A percentile compares a stretch with the other conserved stretches of the same genome.
phyloP scores from a whole-genome alignment of 2,113 vertebrate genomes.

The Cygnus buccinator region DNA sequence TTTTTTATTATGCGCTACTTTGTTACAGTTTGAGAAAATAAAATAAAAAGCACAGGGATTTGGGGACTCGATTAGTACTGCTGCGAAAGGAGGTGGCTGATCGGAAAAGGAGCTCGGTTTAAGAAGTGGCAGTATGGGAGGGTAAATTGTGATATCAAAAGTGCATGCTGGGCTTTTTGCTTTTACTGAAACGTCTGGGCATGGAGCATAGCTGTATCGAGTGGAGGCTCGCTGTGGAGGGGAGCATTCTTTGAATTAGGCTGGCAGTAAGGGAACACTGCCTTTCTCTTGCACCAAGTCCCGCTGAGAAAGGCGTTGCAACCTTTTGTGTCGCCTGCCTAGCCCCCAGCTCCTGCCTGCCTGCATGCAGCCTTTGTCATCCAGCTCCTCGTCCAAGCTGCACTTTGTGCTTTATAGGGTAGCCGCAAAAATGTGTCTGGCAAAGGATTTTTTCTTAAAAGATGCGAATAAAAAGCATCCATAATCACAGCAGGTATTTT shows the following conservation, averaged over 20 bases:
- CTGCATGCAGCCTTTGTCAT: fast-evolving
- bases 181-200: neutral
- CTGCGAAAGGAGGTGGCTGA: neutral
- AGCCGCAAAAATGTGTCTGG: fast-evolving
- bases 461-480: neutral
- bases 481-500: neutral
- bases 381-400: fast-evolving
- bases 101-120: neutral
- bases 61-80: neutral
- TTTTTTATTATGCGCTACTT: neutral
- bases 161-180: neutral
- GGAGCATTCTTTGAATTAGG: neutral
- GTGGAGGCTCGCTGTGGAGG: neutral
- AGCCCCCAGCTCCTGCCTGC: neutral
- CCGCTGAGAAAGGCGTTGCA: neutral
- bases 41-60: neutral
- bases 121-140: neutral
- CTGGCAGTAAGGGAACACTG: neutral
- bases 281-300: neutral
- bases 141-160: neutral
- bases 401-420: neutral
- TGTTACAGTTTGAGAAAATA: neutral
- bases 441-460: fast-evolving
- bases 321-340: neutral
- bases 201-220: fast-evolving